These are phyloP conservation scores for Ranitomeya imitator DNA, from an alignment of 2,113 vertebrate genomes.

Conservation along the genomic window DNA sequence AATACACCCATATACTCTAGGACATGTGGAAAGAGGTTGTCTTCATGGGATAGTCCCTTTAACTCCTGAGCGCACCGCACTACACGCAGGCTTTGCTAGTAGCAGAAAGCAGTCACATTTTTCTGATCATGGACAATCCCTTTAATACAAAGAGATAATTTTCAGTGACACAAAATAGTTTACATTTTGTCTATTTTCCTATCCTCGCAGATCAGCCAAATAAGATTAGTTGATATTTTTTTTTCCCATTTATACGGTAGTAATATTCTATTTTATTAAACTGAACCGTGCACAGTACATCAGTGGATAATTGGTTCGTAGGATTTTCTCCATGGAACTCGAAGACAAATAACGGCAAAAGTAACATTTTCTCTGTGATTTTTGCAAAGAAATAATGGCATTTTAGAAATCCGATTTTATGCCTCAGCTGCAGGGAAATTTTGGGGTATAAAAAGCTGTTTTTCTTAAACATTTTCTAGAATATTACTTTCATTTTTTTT, in stretches of 20 bases:
- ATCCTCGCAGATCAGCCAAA: neutral
- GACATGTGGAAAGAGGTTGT: too few species aligned
- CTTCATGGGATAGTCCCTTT: too few species aligned
- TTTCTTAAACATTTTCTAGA: slow-evolving; percentile 9
- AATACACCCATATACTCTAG: too few species aligned
- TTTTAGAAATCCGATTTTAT: slow-evolving; percentile 46
- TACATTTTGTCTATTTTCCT: neutral
- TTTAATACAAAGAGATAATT: neutral
- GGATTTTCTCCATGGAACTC: slow-evolving; percentile 1
- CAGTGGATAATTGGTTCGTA: slow-evolving; percentile 36
- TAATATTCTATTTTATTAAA: slow-evolving; percentile 46
- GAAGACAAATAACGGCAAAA: slow-evolving; percentile 32
- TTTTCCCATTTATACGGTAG: neutral
- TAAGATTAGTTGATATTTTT: slow-evolving; percentile 1
- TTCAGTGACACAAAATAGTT: neutral
- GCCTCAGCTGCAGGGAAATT: slow-evolving; percentile 32
- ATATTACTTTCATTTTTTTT: slow-evolving; percentile 57
- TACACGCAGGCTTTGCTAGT: too few species aligned
- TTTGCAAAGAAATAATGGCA: slow-evolving; percentile 25
- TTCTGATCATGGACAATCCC: too few species aligned
- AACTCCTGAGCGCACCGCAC: too few species aligned
- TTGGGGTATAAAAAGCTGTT: neutral
- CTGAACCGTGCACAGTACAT: slow-evolving; percentile 43
- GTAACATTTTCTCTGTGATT: neutral
- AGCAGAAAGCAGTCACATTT: too few species aligned